These are phyloP conservation scores for Tamias sibiricus DNA, from an alignment of 2,113 vertebrate genomes.

Conservation along the genomic window DNA sequence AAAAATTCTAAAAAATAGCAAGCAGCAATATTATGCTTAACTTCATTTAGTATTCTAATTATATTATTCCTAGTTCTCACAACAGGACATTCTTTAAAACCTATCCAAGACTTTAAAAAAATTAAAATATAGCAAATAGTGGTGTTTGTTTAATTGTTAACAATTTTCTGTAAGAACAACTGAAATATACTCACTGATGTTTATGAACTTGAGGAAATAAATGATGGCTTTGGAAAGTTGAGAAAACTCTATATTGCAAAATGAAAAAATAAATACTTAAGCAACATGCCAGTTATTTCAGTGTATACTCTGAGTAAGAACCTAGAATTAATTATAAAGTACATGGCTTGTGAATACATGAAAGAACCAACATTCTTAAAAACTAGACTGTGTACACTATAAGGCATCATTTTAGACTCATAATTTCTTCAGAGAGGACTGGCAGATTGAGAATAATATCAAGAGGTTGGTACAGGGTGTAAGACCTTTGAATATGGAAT, in stretches of 20 bases:
- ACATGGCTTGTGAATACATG: background rate
- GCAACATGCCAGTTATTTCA: background rate
- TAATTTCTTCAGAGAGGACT: background rate
- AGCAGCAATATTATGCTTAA: constrained; percentile 29
- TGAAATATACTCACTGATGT: background rate
- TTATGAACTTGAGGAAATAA: background rate
- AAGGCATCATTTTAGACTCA: background rate
- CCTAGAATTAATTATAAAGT: background rate
- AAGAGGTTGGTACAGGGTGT: background rate
- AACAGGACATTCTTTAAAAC: constrained; percentile 58
- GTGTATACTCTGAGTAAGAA: background rate
- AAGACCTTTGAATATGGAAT: background rate
- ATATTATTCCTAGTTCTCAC: constrained; percentile 46
- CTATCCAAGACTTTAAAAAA: constrained; percentile 3
- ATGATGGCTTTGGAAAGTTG: background rate
- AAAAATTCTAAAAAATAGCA: background rate
- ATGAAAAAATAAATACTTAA: background rate
- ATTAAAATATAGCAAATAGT: constrained; percentile 48
- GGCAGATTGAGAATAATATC: background rate
- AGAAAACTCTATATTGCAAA: background rate
- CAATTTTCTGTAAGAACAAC: constrained; percentile 40
- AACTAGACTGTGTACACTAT: background rate
- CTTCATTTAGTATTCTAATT: constrained; percentile 7
- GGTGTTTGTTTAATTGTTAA: constrained; percentile 61
- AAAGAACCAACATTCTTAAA: background rate